phyloP scores from a whole-genome alignment of 1,140 invertebrate species.

The Drosophila tsacasi region DNA sequence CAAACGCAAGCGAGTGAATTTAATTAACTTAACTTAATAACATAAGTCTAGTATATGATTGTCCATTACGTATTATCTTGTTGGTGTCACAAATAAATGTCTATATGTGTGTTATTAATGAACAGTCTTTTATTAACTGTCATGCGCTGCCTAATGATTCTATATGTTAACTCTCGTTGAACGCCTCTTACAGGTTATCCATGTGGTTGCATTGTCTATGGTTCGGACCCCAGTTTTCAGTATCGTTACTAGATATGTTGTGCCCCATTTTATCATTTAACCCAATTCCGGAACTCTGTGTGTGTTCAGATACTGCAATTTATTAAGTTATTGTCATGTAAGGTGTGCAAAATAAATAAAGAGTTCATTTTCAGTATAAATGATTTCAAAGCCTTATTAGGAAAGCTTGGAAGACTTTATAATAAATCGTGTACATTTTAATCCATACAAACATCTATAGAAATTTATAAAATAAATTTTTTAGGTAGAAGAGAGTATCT shows the following conservation, averaged over 20 bases:
- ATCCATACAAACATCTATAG: not conserved
- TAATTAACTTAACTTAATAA: too few relatives aligned
- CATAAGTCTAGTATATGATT: slow-evolving; percentile 35
- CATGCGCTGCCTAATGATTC: slow-evolving; percentile 34
- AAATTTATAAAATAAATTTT: not conserved
- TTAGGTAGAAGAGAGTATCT: not conserved
- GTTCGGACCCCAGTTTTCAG: slow-evolving; percentile 79
- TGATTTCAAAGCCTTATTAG: not conserved
- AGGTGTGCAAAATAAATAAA: slow-evolving; percentile 42
- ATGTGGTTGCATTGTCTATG: slow-evolving; percentile 83
- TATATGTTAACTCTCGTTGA: slow-evolving; percentile 59
- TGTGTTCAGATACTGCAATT: slow-evolving; percentile 33
- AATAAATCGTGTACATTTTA: not conserved
- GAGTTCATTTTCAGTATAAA: not conserved
- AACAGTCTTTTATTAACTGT: slow-evolving; percentile 43
- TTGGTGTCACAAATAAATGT: slow-evolving; percentile 60
- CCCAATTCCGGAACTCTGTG: slow-evolving; percentile 29
- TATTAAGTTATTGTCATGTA: slow-evolving; percentile 23
- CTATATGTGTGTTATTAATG: slow-evolving; percentile 24
- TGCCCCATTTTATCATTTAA: slow-evolving; percentile 43
- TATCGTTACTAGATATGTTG: slow-evolving; percentile 74
- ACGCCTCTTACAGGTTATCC: slow-evolving; percentile 82
- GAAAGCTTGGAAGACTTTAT: not conserved
- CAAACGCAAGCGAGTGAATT: slow-evolving; percentile 33
- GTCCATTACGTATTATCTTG: slow-evolving; percentile 13